Conservation (phyloP, 2,888 invertebrate genomes). For the Drosophila conformis region DNA sequence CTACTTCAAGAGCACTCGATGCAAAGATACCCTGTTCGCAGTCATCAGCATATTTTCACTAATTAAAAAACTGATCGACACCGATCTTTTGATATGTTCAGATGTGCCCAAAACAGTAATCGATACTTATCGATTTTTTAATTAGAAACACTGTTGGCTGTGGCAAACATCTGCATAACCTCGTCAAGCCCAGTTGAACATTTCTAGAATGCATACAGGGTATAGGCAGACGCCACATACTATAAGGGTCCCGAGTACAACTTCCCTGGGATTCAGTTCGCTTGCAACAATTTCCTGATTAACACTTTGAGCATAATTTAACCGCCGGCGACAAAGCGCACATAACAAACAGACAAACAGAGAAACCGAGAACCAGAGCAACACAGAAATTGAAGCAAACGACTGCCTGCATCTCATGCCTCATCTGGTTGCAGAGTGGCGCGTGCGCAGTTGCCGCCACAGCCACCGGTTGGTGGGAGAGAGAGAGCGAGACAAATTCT, state of each 20-base stretch:
- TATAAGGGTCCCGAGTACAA: slow-evolving; percentile 58
- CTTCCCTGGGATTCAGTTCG: slow-evolving; percentile 13
- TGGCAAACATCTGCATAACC: neutral
- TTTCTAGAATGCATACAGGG: neutral
- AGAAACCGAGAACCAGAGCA: slow-evolving; percentile 2
- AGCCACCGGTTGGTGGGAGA: slow-evolving; percentile 60
- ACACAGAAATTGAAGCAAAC: slow-evolving; percentile 9
- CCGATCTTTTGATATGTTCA: neutral
- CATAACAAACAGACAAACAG: slow-evolving; percentile 68
- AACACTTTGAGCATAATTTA: slow-evolving; percentile 82
- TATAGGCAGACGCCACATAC: slow-evolving; percentile 41
- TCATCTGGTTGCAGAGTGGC: slow-evolving; percentile 47
- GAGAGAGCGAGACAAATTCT: slow-evolving; percentile 78
- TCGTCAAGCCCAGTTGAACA: neutral
- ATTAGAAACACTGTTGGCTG: neutral
- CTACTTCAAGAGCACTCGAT: neutral
- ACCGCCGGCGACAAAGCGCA: slow-evolving; percentile 76
- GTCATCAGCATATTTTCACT: too few relatives aligned
- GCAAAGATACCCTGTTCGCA: neutral
- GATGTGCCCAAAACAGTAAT: too few relatives aligned
- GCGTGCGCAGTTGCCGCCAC: slow-evolving; percentile 68
- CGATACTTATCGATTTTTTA: neutral
- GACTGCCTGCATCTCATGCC: slow-evolving; percentile 63
- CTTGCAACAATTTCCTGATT: slow-evolving; percentile 82
- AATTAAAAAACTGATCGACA: neutral